phyloP scores from a whole-genome alignment of 2,113 vertebrate genomes.

The Colaptes auratus region DNA sequence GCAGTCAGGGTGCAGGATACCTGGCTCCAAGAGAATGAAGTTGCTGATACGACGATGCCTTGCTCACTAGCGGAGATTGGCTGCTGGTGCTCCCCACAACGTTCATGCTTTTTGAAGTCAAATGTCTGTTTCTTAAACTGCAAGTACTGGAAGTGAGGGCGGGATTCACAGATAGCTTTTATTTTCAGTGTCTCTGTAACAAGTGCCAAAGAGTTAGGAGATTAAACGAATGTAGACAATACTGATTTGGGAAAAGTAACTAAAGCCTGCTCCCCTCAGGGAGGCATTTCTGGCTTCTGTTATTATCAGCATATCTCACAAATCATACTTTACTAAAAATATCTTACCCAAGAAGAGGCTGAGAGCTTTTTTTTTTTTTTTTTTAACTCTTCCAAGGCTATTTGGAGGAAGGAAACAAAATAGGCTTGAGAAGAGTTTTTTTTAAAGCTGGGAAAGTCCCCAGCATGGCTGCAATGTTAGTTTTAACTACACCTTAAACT shows the following conservation, averaged over 20 bases:
- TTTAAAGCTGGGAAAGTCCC: neutral
- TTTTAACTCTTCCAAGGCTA: neutral
- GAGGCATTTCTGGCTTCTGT: neutral
- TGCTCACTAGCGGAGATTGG: neutral
- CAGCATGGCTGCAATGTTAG: neutral
- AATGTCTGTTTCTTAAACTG: neutral
- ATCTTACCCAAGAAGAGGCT: neutral
- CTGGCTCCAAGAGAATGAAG: neutral
- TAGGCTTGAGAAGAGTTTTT: neutral
- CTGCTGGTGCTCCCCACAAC: rapidly evolving
- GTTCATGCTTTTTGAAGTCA: neutral
- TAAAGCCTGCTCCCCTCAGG: neutral
- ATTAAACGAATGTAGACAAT: neutral
- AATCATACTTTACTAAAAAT: neutral
- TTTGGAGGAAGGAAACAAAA: neutral
- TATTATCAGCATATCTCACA: neutral
- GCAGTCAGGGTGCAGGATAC: neutral
- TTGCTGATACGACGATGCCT: neutral
- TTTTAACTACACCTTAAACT: neutral
- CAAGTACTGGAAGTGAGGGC: neutral
- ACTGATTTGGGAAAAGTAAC: neutral
- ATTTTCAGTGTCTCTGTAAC: neutral
- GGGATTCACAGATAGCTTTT: neutral
- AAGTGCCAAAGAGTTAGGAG: neutral
- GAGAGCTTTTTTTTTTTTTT: neutral